Evolutionary conservation across 2,113 vertebrate genomes (phyloP).

Genomic region (Eulacestoma nigropectus): DNA sequence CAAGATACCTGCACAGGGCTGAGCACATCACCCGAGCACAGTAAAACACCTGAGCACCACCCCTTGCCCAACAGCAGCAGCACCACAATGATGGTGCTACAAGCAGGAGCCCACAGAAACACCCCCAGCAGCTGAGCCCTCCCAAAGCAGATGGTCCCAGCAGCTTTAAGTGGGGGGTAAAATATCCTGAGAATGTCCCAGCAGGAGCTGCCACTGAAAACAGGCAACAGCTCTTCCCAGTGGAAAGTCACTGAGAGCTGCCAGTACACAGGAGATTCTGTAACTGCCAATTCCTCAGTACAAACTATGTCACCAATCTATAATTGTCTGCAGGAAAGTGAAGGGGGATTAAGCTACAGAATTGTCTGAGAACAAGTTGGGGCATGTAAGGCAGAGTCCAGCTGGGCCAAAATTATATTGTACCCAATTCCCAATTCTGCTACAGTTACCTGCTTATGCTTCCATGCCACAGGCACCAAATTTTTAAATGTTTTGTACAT

Average conservation of each 20-base stretch:
- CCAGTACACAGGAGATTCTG: neutral
- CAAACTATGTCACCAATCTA: neutral
- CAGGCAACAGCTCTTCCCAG: neutral
- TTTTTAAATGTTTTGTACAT: neutral
- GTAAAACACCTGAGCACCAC: neutral
- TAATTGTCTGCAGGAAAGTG: neutral
- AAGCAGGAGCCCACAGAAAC: neutral
- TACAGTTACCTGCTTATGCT: neutral
- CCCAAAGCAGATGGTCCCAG: constrained; percentile 3
- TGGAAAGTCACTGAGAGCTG: neutral
- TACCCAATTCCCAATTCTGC: neutral
- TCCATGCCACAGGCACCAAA: neutral
- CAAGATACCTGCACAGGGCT: neutral
- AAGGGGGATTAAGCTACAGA: constrained; percentile 9
- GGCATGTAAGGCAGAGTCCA: neutral
- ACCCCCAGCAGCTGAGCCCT: neutral
- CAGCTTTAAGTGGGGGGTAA: neutral
- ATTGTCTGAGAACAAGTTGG: constrained; percentile 19
- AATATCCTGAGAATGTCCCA: neutral
- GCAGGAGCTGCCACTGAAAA: neutral
- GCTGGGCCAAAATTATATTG: neutral
- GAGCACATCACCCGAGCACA: neutral
- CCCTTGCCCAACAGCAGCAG: neutral
- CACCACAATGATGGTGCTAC: accelerated
- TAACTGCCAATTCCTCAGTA: neutral